These are phyloP conservation scores for Blastobasis lacticolella DNA, from an alignment of 2,888 invertebrate species.

Conservation along the genomic window DNA sequence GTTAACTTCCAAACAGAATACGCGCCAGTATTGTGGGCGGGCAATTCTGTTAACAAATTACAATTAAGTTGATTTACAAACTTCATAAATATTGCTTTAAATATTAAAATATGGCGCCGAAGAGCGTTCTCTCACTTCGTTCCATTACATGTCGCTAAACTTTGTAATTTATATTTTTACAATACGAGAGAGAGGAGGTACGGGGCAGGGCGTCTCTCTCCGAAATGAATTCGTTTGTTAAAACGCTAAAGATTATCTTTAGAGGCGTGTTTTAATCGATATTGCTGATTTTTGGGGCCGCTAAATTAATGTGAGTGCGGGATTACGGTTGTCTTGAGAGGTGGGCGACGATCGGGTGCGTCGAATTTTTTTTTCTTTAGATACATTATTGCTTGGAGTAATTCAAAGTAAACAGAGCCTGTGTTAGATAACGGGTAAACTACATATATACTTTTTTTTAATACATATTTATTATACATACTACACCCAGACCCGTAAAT, in stretches of 20 bases:
- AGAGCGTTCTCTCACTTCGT: constrained; percentile 22
- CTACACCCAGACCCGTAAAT: too few species aligned
- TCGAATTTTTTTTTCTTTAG: neutral
- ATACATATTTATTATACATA: too few species aligned
- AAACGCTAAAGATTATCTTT: neutral
- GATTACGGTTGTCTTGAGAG: neutral
- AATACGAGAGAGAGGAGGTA: constrained; percentile 9
- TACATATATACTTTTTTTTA: too few species aligned
- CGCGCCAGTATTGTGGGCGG: constrained; percentile 18
- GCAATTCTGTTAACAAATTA: constrained; percentile 43
- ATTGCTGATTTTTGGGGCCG: neutral
- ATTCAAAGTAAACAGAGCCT: too few species aligned
- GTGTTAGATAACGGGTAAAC: too few species aligned
- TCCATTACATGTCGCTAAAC: constrained; percentile 44
- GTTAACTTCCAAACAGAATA: constrained; percentile 1
- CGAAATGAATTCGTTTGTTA: neutral
- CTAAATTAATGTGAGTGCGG: neutral
- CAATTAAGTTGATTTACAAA: constrained; percentile 61
- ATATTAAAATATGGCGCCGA: constrained; percentile 36
- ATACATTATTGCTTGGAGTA: too few species aligned
- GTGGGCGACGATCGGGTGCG: neutral
- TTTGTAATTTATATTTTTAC: constrained; percentile 30
- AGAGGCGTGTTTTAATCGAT: neutral
- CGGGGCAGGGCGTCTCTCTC: neutral
- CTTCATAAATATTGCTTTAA: constrained; percentile 47